Evolutionary conservation across 2,113 vertebrate genomes (phyloP).

Genomic region (Nerophis ophidion): DNA sequence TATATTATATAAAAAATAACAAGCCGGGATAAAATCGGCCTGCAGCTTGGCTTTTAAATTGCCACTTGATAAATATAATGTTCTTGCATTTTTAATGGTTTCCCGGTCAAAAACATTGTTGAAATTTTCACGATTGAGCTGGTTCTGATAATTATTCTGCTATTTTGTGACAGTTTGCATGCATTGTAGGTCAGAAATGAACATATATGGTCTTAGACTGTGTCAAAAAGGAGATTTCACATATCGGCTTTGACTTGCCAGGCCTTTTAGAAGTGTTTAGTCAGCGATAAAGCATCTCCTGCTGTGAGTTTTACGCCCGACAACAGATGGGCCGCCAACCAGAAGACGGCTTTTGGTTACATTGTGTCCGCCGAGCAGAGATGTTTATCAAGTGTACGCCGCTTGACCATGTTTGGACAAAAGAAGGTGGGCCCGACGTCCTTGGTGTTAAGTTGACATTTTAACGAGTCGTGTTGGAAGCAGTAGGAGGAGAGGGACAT

Average conservation of each 20-base stretch:
- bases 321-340: slow-evolving; percentile 48
- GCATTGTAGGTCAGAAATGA: background rate
- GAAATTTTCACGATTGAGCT: background rate
- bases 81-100: background rate
- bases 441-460: slow-evolving; percentile 37
- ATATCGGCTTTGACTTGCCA: slow-evolving; percentile 14
- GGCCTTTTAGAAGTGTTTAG: slow-evolving; percentile 28
- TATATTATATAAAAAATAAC: background rate
- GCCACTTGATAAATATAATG: background rate
- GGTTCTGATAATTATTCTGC: background rate
- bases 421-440: slow-evolving; percentile 43
- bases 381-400: slow-evolving; percentile 44
- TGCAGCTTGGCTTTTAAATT: background rate
- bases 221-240: background rate
- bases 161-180: background rate
- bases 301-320: slow-evolving; percentile 35
- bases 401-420: slow-evolving; percentile 64
- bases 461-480: slow-evolving; percentile 37
- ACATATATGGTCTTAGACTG: background rate
- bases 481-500: slow-evolving; percentile 3
- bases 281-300: slow-evolving; percentile 28
- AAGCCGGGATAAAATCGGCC: background rate
- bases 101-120: background rate
- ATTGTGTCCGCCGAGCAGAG: slow-evolving; percentile 31
- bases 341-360: slow-evolving; percentile 40